Evolutionary conservation across 2,797 vertebrate species (phyloP).

Genomic region (Liparis tanakae): DNA sequence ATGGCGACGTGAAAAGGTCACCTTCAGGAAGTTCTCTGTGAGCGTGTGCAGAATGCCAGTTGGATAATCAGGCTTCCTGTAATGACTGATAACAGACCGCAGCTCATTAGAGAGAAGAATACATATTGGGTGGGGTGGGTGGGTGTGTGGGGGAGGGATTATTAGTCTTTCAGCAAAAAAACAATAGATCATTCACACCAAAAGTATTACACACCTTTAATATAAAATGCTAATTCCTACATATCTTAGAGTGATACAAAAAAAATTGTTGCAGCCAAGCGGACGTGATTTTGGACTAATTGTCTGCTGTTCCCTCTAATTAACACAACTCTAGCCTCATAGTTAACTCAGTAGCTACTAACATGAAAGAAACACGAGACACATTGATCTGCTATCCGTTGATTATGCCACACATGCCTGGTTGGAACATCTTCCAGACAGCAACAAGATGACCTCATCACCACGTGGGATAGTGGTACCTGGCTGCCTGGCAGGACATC

Average conservation of each 20-base stretch:
- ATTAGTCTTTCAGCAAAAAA: conserved; percentile 64
- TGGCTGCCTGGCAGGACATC: conserved; percentile 34
- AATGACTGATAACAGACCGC: conserved; percentile 82
- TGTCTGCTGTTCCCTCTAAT: not conserved
- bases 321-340: not conserved
- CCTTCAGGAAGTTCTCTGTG: conserved; percentile 85
- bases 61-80: conserved; percentile 84
- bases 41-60: conserved; percentile 77
- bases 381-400: not conserved
- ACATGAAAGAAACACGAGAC: not conserved
- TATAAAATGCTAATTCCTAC: conserved; percentile 8
- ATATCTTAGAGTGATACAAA: not conserved
- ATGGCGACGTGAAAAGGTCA: conserved; percentile 87
- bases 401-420: not conserved
- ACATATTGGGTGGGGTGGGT: not conserved
- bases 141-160: conserved; percentile 23
- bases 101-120: conserved; percentile 77
- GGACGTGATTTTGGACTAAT: not conserved
- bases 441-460: conserved; percentile 6
- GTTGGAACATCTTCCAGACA: not conserved
- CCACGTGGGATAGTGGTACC: conserved; percentile 20
- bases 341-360: not conserved
- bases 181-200: conserved; percentile 58
- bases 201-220: conserved; percentile 35
- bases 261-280: not conserved